Evolutionary conservation across 2,113 vertebrate species (phyloP).

Genomic region (Kryptolebias marmoratus): DNA sequence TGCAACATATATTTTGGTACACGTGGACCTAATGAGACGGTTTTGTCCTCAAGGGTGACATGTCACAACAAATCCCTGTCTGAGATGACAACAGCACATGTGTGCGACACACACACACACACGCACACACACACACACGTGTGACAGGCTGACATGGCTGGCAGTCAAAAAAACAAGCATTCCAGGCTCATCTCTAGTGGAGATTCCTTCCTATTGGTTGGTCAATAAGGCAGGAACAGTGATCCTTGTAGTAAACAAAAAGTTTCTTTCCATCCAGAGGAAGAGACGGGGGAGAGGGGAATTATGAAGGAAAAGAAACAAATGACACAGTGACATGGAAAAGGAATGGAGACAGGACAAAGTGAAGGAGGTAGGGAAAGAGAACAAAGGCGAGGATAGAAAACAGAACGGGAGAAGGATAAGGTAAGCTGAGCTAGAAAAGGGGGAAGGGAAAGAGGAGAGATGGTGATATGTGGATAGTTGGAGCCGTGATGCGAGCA

Average conservation of each 20-base stretch:
- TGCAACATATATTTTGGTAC: conserved; percentile 44
- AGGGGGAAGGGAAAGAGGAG: conserved; percentile 24
- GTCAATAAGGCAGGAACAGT: conserved; percentile 74
- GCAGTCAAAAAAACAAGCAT: conserved; percentile 73
- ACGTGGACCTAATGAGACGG: conserved; percentile 66
- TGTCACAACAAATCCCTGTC: conserved; percentile 73
- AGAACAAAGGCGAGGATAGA: conserved; percentile 56
- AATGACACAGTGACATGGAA: conserved; percentile 68
- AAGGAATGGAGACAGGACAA: conserved; percentile 46
- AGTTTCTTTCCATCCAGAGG: conserved; percentile 64
- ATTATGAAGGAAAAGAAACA: conserved; percentile 47
- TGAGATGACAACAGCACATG: conserved; percentile 72
- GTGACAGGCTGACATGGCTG: conserved; percentile 75
- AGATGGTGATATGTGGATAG: conserved; percentile 39
- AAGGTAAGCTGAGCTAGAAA: conserved; percentile 41
- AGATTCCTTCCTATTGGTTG: conserved; percentile 72
- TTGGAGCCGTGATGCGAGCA: conserved; percentile 61
- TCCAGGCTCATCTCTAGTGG: conserved; percentile 60
- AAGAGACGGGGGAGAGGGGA: conserved; percentile 3
- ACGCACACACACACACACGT: conserved; percentile 10
- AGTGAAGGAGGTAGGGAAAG: conserved; percentile 39
- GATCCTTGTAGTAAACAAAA: conserved; percentile 73
- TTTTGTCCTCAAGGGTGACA: conserved; percentile 73
- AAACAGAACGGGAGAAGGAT: conserved; percentile 28
- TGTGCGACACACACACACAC: conserved; percentile 42